Conservation (phyloP, 2,113 vertebrate genomes). For the Elephas maximus region DNA sequence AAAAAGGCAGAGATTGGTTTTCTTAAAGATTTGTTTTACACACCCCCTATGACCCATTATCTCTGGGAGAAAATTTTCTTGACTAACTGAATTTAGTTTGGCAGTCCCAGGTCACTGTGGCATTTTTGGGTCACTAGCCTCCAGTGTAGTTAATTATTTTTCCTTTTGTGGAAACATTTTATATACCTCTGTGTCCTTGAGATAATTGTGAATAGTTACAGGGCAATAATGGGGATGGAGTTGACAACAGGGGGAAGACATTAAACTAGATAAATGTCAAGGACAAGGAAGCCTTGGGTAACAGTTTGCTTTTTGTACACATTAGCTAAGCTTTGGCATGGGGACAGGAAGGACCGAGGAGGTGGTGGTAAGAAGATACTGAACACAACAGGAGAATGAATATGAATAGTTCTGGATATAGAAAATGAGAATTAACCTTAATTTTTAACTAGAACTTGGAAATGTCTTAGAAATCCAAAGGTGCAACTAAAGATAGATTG, state of each 20-base stretch:
- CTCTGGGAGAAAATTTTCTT: constrained; percentile 22
- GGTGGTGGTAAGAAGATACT: neutral
- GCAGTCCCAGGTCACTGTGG: neutral
- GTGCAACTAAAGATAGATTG: neutral
- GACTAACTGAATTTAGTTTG: constrained; percentile 39
- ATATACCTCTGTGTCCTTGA: neutral
- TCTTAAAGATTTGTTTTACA: neutral
- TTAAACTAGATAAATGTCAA: neutral
- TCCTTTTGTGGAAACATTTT: constrained; percentile 46
- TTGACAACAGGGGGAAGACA: neutral
- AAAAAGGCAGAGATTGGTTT: neutral
- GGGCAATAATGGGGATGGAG: neutral
- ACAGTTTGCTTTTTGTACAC: neutral
- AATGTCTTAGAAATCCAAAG: neutral
- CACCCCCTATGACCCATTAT: neutral
- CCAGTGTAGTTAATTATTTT: neutral
- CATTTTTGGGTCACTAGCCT: neutral
- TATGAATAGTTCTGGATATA: neutral
- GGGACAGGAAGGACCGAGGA: neutral
- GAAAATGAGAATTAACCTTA: neutral
- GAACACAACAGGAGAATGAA: neutral
- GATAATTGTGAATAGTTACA: neutral
- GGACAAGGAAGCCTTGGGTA: neutral
- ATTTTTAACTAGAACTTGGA: neutral
- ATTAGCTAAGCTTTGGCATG: neutral